A percentile compares a stretch with the other conserved stretches of the same genome.
These are phyloP conservation scores for Cyclophora punctaria DNA, from an alignment of 2,888 invertebrate species.

Conservation along the genomic window DNA sequence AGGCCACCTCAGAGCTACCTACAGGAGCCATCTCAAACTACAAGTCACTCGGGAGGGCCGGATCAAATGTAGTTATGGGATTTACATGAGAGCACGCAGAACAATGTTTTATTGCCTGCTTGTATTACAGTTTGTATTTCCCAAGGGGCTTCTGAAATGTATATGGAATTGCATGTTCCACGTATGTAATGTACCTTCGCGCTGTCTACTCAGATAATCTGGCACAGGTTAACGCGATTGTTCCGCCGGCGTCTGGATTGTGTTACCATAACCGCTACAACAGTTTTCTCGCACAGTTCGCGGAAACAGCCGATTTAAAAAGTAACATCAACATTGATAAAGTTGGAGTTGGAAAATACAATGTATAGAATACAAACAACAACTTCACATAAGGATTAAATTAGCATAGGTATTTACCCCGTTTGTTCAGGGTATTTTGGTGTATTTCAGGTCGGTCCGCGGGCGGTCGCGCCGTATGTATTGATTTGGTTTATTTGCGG, in stretches of 20 bases:
- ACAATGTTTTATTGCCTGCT: conserved; percentile 55
- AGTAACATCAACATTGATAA: too few species aligned
- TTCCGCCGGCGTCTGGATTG: neutral
- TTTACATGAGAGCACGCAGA: conserved; percentile 58
- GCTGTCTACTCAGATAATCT: neutral
- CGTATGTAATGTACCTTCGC: conserved; percentile 26
- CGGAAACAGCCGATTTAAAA: too few species aligned
- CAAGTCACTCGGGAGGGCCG: conserved; percentile 38
- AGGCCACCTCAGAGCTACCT: conserved; percentile 5
- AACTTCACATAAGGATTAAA: too few species aligned
- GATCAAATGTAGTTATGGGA: conserved; percentile 54
- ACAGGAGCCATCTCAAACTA: conserved; percentile 27
- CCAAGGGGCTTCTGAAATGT: conserved; percentile 48
- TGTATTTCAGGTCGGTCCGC: conserved; percentile 24
- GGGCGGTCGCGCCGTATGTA: conserved; percentile 29
- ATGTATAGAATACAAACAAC: too few species aligned
- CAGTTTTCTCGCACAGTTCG: too few species aligned
- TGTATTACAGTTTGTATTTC: conserved; percentile 61
- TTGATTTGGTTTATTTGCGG: conserved; percentile 61
- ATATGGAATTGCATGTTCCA: conserved; percentile 41
- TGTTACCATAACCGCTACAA: too few species aligned
- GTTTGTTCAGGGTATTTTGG: conserved; percentile 13
- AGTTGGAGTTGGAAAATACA: too few species aligned
- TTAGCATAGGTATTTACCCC: too few species aligned
- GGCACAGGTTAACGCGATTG: neutral